Evolutionary conservation across 1,140 invertebrate genomes (phyloP).

Genomic region (Drosophila truncata): DNA sequence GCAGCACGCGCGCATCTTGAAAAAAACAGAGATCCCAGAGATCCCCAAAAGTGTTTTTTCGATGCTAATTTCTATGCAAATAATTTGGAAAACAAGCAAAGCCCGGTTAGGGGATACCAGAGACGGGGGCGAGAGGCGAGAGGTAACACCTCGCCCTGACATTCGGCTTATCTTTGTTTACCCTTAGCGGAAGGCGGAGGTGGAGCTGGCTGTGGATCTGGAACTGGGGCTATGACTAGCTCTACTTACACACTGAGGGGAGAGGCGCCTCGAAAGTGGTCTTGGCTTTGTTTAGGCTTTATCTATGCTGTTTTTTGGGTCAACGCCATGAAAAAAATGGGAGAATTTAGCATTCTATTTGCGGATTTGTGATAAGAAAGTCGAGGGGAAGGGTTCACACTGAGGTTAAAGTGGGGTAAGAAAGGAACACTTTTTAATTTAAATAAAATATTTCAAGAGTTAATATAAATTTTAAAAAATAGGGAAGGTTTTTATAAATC

Average conservation of each 20-base stretch:
- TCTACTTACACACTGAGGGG: background rate
- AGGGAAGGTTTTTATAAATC: background rate
- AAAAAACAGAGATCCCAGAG: slow-evolving; percentile 29
- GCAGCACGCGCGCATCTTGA: slow-evolving; percentile 62
- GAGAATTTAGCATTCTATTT: slow-evolving; percentile 58
- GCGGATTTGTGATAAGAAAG: slow-evolving; percentile 47
- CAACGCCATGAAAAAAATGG: slow-evolving; percentile 18
- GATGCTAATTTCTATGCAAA: slow-evolving; percentile 80
- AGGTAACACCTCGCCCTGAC: slow-evolving; percentile 58
- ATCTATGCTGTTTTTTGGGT: slow-evolving; percentile 62
- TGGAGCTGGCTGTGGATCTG: slow-evolving; percentile 16
- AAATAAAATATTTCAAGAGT: background rate
- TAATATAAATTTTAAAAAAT: background rate
- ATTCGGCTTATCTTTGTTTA: slow-evolving; percentile 72
- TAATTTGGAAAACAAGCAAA: slow-evolving; percentile 66
- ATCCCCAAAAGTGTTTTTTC: slow-evolving; percentile 46
- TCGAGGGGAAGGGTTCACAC: slow-evolving; percentile 11
- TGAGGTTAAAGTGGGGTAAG: background rate
- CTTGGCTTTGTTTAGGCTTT: slow-evolving; percentile 53
- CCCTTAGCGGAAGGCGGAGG: slow-evolving; percentile 18
- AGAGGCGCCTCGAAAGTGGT: slow-evolving; percentile 36
- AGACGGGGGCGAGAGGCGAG: slow-evolving; percentile 12
- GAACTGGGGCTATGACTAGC: slow-evolving; percentile 26
- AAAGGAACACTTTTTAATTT: background rate
- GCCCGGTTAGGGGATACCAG: background rate